Percentiles rank a stretch among this genome's conserved stretches.
phyloP scores from a whole-genome alignment of 2,113 vertebrate species.

The Accipiter virgatus region DNA sequence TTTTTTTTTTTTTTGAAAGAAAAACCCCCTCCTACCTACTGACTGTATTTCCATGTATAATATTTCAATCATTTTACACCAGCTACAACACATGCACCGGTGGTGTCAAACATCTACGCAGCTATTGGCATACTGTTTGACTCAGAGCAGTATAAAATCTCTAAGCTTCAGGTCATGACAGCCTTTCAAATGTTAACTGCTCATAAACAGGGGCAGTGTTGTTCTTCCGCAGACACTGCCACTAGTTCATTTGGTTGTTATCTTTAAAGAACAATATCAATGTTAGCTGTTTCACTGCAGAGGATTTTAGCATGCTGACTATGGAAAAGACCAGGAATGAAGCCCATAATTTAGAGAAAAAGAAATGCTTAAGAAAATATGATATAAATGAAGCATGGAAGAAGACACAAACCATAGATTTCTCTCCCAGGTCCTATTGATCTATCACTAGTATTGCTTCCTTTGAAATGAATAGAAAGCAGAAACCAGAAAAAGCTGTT shows the following conservation, averaged over 20 bases:
- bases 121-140: background rate
- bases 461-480: background rate
- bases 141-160: background rate
- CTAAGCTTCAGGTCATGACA: background rate
- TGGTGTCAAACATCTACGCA: background rate
- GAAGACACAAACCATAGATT: background rate
- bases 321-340: background rate
- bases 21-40: background rate
- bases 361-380: background rate
- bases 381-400: background rate
- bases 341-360: background rate
- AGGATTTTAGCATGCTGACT: background rate
- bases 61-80: background rate
- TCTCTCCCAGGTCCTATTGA: background rate
- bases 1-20: background rate
- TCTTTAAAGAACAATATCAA: background rate
- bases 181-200: background rate
- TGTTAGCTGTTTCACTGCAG: background rate
- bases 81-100: background rate
- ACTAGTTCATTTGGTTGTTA: background rate
- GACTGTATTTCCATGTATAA: background rate
- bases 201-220: background rate
- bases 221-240: background rate
- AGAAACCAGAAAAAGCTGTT: background rate
- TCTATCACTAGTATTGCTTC: background rate